phyloP scores from a whole-genome alignment of 37 sponge, comb jelly and placozoan species.

The Aphrocallistes beatrix region DNA sequence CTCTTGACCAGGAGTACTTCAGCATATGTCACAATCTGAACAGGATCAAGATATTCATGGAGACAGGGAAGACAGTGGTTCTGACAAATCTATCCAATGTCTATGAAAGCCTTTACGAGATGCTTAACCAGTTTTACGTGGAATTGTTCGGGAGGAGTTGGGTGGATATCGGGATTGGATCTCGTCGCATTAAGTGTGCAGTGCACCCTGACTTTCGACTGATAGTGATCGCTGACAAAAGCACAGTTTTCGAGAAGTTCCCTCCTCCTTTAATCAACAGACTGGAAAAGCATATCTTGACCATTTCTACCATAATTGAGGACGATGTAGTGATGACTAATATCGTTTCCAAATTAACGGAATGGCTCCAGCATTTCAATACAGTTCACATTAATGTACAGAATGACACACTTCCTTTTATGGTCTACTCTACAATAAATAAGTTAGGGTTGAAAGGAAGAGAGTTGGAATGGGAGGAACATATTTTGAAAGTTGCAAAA shows the following conservation, averaged over 20 bases:
- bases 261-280: slow-evolving; percentile 5
- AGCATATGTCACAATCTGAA: background rate
- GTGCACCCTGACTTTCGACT: background rate
- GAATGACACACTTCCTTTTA: background rate
- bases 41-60: background rate
- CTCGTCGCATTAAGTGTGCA: background rate
- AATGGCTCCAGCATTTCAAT: background rate
- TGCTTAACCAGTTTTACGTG: background rate
- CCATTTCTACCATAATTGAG: background rate
- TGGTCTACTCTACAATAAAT: background rate
- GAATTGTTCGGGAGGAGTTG: background rate
- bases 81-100: background rate
- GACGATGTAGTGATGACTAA: background rate
- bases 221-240: background rate
- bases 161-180: background rate
- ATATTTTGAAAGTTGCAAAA: background rate
- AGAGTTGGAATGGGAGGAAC: background rate
- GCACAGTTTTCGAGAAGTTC: background rate
- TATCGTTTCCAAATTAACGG: background rate
- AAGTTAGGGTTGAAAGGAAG: background rate
- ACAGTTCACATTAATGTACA: background rate
- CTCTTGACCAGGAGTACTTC: background rate
- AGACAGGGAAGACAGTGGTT: background rate
- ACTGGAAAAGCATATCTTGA: background rate
- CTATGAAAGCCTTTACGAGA: background rate